Evolutionary conservation across 2,888 invertebrate genomes (phyloP).

Genomic region (Acleris laterana): DNA sequence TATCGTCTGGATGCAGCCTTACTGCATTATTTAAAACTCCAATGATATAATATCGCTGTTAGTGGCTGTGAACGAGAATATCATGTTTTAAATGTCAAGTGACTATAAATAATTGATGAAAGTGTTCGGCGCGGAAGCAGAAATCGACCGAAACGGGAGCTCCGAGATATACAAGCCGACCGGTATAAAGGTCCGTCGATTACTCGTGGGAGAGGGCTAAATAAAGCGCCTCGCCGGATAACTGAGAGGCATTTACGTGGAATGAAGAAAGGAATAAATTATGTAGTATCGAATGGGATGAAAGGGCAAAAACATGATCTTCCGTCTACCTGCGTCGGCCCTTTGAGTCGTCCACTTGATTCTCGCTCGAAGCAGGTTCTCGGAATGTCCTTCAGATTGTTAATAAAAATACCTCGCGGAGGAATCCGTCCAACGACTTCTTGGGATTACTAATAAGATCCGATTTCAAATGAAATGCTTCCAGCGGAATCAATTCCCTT

Average conservation of each 20-base stretch:
- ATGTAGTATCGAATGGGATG: constrained; percentile 54
- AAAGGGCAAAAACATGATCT: constrained; percentile 59
- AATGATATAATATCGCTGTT: constrained; percentile 50
- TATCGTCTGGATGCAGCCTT: constrained; percentile 37
- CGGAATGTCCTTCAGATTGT: constrained; percentile 53
- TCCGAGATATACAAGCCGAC: constrained; percentile 59
- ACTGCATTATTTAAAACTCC: constrained; percentile 49
- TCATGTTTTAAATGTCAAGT: constrained; percentile 59
- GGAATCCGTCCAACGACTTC: constrained; percentile 50
- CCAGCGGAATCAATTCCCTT: constrained; percentile 17
- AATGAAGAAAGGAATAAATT: constrained; percentile 59
- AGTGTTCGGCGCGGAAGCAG: constrained; percentile 64
- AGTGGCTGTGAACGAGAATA: constrained; percentile 46
- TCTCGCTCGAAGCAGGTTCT: constrained; percentile 55
- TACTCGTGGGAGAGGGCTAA: constrained; percentile 63
- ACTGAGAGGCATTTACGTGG: constrained; percentile 52
- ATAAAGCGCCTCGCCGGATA: constrained; percentile 51
- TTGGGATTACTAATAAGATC: constrained; percentile 44
- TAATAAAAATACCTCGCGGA: constrained; percentile 50
- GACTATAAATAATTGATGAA: constrained; percentile 70
- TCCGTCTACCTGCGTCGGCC: constrained; percentile 56
- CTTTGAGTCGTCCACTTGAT: constrained; percentile 49
- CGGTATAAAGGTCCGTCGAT: constrained; percentile 55
- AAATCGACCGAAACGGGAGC: constrained; percentile 66
- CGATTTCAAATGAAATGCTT: constrained; percentile 30